Percentiles rank a stretch among this genome's conserved stretches.
Conservation (phyloP, 2,113 vertebrate species). For the Coryphaenoides rupestris region DNA sequence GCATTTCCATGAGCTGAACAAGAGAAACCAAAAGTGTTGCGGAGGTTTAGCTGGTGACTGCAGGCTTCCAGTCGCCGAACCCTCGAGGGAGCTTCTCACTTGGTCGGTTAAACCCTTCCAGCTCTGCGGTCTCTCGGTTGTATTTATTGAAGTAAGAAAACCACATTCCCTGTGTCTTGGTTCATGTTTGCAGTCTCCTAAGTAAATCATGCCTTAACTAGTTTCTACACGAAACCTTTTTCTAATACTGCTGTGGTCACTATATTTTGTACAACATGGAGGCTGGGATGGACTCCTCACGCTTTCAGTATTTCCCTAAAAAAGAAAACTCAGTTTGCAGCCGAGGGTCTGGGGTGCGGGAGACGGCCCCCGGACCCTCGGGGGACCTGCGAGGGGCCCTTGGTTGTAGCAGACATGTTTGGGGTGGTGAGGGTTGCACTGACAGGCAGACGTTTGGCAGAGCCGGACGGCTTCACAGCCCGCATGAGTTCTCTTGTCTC, state of each 20-base stretch:
- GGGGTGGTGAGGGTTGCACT: no score
- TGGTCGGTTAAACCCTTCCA: conserved; percentile 15
- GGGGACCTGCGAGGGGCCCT: conserved; percentile 5
- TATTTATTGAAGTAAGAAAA: conserved; percentile 64
- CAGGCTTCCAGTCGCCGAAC: conserved; percentile 72
- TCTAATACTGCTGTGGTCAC: no score
- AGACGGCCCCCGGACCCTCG: no score
- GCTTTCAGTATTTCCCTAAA: no score
- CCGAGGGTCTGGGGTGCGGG: not conserved
- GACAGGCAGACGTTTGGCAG: no score
- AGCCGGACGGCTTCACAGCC: not conserved
- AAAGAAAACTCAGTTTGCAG: no score
- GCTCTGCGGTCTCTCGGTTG: conserved; percentile 25
- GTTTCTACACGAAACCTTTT: not conserved
- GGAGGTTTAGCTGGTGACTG: conserved; percentile 68
- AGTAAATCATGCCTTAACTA: conserved; percentile 55
- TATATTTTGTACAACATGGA: no score
- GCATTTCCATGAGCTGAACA: no score
- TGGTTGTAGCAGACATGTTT: no score
- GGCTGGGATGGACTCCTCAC: no score
- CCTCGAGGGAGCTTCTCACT: conserved; percentile 20
- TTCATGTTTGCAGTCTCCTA: conserved; percentile 46
- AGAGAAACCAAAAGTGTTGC: conserved; percentile 52
- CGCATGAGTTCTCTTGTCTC: conserved; percentile 44
- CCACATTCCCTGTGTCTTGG: conserved; percentile 67